Conservation (phyloP, 2,888 invertebrate genomes). For the Habroteleia sp. region DNA sequence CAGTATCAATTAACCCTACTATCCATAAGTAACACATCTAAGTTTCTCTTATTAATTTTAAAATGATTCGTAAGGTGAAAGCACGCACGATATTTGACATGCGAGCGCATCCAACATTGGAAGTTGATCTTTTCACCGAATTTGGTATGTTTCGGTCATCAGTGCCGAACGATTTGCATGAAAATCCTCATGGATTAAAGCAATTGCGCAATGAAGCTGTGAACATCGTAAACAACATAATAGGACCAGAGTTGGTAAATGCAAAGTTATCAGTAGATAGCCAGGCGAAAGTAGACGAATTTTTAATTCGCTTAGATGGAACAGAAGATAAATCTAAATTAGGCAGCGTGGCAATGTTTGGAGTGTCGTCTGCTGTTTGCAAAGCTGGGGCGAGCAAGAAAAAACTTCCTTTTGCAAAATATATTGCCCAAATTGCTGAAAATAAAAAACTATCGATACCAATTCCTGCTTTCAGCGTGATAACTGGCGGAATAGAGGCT, state of each 20-base stretch:
- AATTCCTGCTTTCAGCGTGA: slow-evolving; percentile 75
- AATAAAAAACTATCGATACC: slow-evolving; percentile 71
- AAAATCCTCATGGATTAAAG: slow-evolving; percentile 70
- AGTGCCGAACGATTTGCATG: slow-evolving; percentile 69
- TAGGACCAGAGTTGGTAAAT: slow-evolving; percentile 75
- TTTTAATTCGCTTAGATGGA: slow-evolving; percentile 73
- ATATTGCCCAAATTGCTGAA: slow-evolving; percentile 73
- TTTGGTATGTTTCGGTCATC: slow-evolving; percentile 75
- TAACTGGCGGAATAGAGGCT: slow-evolving; percentile 73
- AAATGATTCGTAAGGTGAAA: slow-evolving; percentile 80
- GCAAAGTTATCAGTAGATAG: slow-evolving; percentile 74
- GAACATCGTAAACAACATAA: slow-evolving; percentile 74
- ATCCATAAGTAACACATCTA: too few relatives aligned
- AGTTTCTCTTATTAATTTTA: too few relatives aligned
- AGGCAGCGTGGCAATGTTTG: slow-evolving; percentile 75
- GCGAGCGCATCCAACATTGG: slow-evolving; percentile 87
- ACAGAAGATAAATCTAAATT: slow-evolving; percentile 76
- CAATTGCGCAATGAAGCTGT: slow-evolving; percentile 75
- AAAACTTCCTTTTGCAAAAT: slow-evolving; percentile 34
- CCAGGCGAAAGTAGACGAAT: slow-evolving; percentile 74
- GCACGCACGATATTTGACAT: slow-evolving; percentile 87
- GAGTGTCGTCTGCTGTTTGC: slow-evolving; percentile 75
- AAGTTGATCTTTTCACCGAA: slow-evolving; percentile 77
- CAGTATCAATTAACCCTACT: too few relatives aligned
- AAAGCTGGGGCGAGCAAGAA: slow-evolving; percentile 73